Conservation (phyloP, 2,888 invertebrate genomes). For the Labia minor region DNA sequence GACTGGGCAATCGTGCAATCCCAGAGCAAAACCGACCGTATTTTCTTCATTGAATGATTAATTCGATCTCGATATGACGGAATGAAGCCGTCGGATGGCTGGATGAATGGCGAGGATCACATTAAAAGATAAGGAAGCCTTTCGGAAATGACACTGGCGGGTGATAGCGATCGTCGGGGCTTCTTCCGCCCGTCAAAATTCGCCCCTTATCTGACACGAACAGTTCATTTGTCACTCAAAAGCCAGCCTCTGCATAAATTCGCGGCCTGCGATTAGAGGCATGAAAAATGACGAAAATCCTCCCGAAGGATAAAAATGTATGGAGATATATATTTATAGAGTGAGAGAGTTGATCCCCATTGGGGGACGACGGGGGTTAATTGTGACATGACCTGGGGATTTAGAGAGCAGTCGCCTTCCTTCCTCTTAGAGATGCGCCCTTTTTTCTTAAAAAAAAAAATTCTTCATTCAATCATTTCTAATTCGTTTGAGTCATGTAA, state of each 20-base stretch:
- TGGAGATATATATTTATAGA: too few species aligned
- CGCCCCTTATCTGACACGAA: conserved; percentile 7
- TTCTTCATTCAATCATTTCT: not conserved
- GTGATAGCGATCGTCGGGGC: not conserved
- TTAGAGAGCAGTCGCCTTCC: not conserved
- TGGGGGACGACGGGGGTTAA: too few species aligned
- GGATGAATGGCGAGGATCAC: not conserved
- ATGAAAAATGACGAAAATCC: conserved; percentile 3
- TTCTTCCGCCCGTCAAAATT: conserved; percentile 1
- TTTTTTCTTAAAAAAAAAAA: not conserved
- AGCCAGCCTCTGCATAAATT: not conserved
- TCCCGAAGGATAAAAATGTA: not conserved
- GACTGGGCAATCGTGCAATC: not conserved
- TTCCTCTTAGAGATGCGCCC: not conserved
- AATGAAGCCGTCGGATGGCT: too few species aligned
- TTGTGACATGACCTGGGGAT: conserved; percentile 3
- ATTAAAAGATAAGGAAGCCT: not conserved
- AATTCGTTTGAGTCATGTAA: conserved; percentile 6
- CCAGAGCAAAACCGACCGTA: not conserved
- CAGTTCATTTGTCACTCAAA: conserved; percentile 13
- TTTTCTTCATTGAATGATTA: not conserved
- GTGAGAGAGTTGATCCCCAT: too few species aligned
- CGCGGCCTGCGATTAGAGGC: not conserved
- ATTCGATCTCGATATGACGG: not conserved
- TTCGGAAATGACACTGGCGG: not conserved